phyloP scores from a whole-genome alignment of 53 echinoderm and acorn worm species.

The Paracentrotus lividus region DNA sequence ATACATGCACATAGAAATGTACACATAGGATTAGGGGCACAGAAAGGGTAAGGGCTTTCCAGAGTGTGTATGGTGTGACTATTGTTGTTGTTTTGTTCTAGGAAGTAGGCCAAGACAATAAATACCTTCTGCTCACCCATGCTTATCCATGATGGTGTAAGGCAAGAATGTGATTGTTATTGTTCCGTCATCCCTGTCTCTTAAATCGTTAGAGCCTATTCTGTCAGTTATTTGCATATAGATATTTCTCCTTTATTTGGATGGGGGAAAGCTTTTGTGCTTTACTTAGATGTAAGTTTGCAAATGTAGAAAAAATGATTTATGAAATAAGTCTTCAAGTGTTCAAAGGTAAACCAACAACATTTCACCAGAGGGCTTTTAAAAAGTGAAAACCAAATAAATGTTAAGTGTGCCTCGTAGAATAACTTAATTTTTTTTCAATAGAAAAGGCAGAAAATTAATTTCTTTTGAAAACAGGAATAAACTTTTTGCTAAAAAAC shows the following conservation, averaged over 20 bases:
- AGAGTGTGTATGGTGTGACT: neutral
- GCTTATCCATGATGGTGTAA: conserved; percentile 7
- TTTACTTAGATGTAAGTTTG: no score
- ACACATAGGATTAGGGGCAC: conserved; percentile 30
- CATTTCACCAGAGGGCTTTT: no score
- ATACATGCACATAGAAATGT: conserved; percentile 47
- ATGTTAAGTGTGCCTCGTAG: no score
- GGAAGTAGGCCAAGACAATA: neutral
- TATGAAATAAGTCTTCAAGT: no score
- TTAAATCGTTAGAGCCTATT: neutral
- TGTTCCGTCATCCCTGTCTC: neutral
- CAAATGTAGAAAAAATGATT: no score
- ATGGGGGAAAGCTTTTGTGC: neutral
- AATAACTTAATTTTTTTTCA: no score
- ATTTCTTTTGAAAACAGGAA: no score
- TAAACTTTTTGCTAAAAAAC: no score
- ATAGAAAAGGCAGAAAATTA: no score
- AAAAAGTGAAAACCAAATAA: no score
- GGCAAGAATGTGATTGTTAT: conserved; percentile 19
- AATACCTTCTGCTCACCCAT: conserved; percentile 41
- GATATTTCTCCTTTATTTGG: neutral
- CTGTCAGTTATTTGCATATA: neutral
- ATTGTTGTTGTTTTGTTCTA: conserved; percentile 38
- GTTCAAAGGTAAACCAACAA: no score
- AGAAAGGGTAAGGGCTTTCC: neutral